Percentiles rank a stretch among this genome's conserved stretches.
Conservation (phyloP, 2,113 vertebrate genomes). For the Formicarius rufipectus region DNA sequence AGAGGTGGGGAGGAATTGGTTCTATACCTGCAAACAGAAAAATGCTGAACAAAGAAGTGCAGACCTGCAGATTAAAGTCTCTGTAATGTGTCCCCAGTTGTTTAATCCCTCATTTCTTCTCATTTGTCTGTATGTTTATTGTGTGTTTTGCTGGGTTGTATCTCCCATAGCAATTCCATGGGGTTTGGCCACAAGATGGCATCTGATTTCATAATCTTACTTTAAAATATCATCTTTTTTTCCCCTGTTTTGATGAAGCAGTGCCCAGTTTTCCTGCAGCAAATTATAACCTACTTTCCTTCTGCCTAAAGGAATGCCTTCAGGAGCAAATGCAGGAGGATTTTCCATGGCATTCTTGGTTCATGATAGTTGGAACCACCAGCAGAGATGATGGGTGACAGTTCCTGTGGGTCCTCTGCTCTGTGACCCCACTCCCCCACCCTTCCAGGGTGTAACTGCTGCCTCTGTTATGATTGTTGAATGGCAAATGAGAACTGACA, state of each 20-base stretch:
- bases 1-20: neutral
- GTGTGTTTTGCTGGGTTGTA: neutral
- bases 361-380: neutral
- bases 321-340: neutral
- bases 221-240: neutral
- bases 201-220: conserved; percentile 51
- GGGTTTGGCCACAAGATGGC: conserved; percentile 67
- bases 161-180: neutral
- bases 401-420: neutral
- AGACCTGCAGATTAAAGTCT: neutral
- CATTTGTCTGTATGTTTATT: neutral
- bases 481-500: neutral
- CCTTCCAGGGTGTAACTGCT: neutral
- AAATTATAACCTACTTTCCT: conserved; percentile 33
- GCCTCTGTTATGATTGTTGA: neutral
- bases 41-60: neutral
- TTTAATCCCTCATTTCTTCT: neutral
- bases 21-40: neutral
- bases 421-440: neutral
- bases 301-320: conserved; percentile 13
- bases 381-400: neutral
- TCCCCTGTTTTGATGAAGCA: neutral
- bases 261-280: conserved; percentile 22
- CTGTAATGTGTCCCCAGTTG: neutral
- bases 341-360: conserved; percentile 25